Conservation (phyloP, 2,888 invertebrate genomes). For the Marasmarcha lunaedactyla region DNA sequence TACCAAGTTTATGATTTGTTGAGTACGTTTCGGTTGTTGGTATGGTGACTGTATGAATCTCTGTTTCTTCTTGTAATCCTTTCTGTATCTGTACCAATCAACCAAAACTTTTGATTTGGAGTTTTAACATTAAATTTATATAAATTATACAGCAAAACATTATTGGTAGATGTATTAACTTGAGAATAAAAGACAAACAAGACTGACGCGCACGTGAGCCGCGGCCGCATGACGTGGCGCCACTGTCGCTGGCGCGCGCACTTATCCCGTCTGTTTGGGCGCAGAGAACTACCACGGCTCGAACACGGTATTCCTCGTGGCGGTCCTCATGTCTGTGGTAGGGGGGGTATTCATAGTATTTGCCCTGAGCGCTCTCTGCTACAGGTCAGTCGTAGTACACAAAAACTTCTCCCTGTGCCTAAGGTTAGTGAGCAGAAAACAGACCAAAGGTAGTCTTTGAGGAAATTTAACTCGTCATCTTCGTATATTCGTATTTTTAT, state of each 20-base stretch:
- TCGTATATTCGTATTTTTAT: constrained; percentile 69
- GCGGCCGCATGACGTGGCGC: constrained; percentile 10
- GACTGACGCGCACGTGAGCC: constrained; percentile 18
- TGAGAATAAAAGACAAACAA: no score
- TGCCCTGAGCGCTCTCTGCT: constrained; percentile 99
- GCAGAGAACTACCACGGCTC: constrained; percentile 97
- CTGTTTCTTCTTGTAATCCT: no score
- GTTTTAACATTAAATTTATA: no score
- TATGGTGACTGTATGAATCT: no score
- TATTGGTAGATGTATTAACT: no score
- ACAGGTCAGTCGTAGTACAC: constrained; percentile 99
- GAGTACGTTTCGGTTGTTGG: no score
- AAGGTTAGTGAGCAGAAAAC: constrained; percentile 96
- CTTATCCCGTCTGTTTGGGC: constrained; percentile 60
- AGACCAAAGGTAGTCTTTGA: constrained; percentile 77
- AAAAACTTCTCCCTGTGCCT: constrained; percentile 98
- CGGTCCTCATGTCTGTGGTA: constrained; percentile 98
- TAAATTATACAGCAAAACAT: no score
- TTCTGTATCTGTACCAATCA: no score
- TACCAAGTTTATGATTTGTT: no score
- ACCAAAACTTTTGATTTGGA: no score
- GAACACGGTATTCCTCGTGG: constrained; percentile 97
- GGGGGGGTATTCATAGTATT: constrained; percentile 99
- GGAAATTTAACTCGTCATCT: constrained; percentile 70
- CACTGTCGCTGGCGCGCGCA: constrained; percentile 28